Percentiles rank a stretch among this genome's conserved stretches.
Evolutionary conservation across 2,888 invertebrate species (phyloP).

Genomic region (Arctia plantaginis): DNA sequence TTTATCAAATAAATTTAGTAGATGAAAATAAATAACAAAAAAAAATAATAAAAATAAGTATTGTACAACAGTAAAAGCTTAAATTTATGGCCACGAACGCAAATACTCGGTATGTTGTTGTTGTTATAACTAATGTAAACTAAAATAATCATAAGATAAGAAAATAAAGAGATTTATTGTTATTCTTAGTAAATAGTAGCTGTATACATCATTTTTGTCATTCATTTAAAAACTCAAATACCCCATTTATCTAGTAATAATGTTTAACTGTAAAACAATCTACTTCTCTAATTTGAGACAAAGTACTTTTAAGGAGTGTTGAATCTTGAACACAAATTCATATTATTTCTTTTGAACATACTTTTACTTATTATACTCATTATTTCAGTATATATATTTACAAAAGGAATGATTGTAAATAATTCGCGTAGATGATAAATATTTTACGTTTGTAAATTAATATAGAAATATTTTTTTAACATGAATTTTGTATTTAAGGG

Average conservation of each 20-base stretch:
- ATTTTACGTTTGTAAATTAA: background rate
- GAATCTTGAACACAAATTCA: background rate
- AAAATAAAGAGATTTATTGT: background rate
- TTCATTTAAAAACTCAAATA: background rate
- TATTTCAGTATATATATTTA: too few relatives aligned
- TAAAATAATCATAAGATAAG: background rate
- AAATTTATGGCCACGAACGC: conserved; percentile 52
- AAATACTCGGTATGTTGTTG: conserved; percentile 25
- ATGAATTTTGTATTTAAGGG: background rate
- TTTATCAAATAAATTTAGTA: background rate
- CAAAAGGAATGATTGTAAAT: background rate
- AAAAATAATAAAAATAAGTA: conserved; percentile 31
- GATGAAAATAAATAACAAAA: conserved; percentile 14
- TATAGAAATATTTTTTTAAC: background rate
- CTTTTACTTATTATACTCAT: background rate
- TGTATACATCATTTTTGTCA: background rate
- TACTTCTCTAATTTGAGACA: background rate
- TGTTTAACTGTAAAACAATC: background rate
- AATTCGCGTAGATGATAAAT: background rate
- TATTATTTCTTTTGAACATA: background rate
- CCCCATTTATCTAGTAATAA: background rate
- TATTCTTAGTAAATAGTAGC: background rate
- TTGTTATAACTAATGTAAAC: conserved; percentile 6
- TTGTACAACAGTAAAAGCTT: conserved; percentile 50
- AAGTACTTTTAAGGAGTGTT: background rate